phyloP scores from a whole-genome alignment of 2,113 vertebrate species.

The Astatotilapia flaviijosephi region DNA sequence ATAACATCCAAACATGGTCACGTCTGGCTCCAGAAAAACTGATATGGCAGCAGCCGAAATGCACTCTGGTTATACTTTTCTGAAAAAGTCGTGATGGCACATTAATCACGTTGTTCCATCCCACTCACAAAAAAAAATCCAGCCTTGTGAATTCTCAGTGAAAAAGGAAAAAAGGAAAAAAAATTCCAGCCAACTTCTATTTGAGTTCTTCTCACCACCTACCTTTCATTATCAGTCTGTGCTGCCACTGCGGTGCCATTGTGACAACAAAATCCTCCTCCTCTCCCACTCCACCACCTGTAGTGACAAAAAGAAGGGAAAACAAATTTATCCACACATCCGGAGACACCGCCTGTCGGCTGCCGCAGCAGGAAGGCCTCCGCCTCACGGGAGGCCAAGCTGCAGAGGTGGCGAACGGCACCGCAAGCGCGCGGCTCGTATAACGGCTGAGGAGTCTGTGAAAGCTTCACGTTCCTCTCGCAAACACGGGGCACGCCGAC shows the following conservation, averaged over 20 bases:
- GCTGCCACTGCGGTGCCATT: not conserved
- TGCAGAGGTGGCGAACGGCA: not conserved
- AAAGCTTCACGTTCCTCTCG: not conserved
- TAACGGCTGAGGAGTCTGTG: not conserved
- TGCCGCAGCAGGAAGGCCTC: not conserved
- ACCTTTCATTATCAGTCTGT: not conserved
- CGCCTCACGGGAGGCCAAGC: not conserved
- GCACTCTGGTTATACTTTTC: not conserved
- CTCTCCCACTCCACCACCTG: not conserved
- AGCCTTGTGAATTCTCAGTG: not conserved
- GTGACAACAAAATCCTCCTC: not conserved
- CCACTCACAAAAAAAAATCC: not conserved
- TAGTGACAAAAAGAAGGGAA: not conserved
- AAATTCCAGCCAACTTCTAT: not conserved
- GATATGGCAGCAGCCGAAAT: not conserved
- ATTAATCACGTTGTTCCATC: not conserved
- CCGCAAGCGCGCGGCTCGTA: not conserved
- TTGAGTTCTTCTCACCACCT: not conserved
- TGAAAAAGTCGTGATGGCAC: not conserved
- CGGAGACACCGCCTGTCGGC: not conserved
- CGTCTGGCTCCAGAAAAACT: not conserved
- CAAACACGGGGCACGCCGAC: not conserved
- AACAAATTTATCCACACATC: not conserved
- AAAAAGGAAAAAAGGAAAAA: not conserved
- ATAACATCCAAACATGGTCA: not conserved